Base-by-base conservation (phyloP, 1,140 invertebrate species). In the Eubasilissa regina region DNA sequence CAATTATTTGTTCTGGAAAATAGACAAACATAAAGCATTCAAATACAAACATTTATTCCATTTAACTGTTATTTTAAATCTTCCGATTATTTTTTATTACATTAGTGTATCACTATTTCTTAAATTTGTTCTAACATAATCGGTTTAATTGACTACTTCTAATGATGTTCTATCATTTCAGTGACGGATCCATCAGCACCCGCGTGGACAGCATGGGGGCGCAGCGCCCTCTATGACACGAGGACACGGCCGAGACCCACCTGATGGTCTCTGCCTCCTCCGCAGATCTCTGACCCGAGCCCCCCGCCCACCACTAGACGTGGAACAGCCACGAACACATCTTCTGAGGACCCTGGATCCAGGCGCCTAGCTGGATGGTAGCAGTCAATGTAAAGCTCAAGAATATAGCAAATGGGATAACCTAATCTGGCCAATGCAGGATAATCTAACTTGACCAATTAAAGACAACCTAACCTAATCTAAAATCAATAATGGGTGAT, bases 311-410 rank as follows among this genome's bases (percentile, higher is more conserved):
- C 77, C 78, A 75, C 81, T 83, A 83, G 81, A 83, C 81, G 78
- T 83, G 81, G 81, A 80, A 83, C 81, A 83, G 81, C 81, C 81
- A 83, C 79, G 81, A 83, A 76, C 81, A 83, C 81, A 80, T 83
- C 77, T 83, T 83, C 81, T 83, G 81, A 83, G 81, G 53, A 78
- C 51, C 19, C 35, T 17, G 12, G 17, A 62, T 35, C 60, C 12
- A 15, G 51, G 51, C 12, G 17, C 19, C 60, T 0, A 3, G 60
- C 21, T 35, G 60, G 21, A 35, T 11, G 19, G 60, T 13, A 8
- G n/a, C 60, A 12, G 25, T 13, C n/a, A 68, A 11, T 21, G 12
- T 47, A 9, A 48, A 4, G 45, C 43, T 68, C 43, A 9, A 10
- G 35, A 25, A 60, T 19, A 60, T 21, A 3, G 1, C 6, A 35